phyloP scores from a whole-genome alignment of 2,888 invertebrate genomes.

The Uropetala carovei region DNA sequence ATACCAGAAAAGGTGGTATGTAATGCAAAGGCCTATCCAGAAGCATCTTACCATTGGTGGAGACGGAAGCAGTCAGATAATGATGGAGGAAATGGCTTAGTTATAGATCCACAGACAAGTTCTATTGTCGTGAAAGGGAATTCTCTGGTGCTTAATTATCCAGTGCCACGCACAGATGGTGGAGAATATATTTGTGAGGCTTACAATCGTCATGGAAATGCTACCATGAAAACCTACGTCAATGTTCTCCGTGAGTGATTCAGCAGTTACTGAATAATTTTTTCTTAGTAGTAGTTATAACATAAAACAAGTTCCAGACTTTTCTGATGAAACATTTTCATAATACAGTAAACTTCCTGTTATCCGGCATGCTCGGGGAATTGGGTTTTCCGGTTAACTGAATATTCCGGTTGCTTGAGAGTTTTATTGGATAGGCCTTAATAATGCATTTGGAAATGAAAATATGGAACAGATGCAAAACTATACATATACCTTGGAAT shows the following conservation, averaged over 20 bases:
- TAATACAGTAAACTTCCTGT: too few relatives aligned
- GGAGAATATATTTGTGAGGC: slow-evolving; percentile 86
- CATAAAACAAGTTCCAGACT: too few relatives aligned
- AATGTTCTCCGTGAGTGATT: slow-evolving; percentile 89
- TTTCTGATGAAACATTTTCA: too few relatives aligned
- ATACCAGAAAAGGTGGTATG: slow-evolving; percentile 79
- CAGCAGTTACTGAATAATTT: too few relatives aligned
- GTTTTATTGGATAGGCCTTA: too few relatives aligned
- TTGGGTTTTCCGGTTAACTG: too few relatives aligned
- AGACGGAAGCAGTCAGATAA: slow-evolving; percentile 78
- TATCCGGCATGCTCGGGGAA: too few relatives aligned
- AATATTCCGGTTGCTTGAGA: too few relatives aligned
- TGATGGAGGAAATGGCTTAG: slow-evolving; percentile 73
- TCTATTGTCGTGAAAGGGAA: slow-evolving; percentile 73
- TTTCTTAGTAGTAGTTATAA: too few relatives aligned
- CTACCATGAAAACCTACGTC: slow-evolving; percentile 82
- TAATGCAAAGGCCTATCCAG: slow-evolving; percentile 82
- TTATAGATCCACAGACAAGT: slow-evolving; percentile 72
- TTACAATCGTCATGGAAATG: slow-evolving; percentile 85
- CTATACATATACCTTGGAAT: too few relatives aligned
- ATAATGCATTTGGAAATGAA: too few relatives aligned
- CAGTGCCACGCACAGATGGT: slow-evolving; percentile 83
- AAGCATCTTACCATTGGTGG: slow-evolving; percentile 85
- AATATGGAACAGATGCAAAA: too few relatives aligned
- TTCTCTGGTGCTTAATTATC: slow-evolving; percentile 81